Evolutionary conservation across 2,888 invertebrate genomes (phyloP), one percentile per base, ranked within the genome.

Genomic region (Bursaphelenchus okinawaensis): DNA sequence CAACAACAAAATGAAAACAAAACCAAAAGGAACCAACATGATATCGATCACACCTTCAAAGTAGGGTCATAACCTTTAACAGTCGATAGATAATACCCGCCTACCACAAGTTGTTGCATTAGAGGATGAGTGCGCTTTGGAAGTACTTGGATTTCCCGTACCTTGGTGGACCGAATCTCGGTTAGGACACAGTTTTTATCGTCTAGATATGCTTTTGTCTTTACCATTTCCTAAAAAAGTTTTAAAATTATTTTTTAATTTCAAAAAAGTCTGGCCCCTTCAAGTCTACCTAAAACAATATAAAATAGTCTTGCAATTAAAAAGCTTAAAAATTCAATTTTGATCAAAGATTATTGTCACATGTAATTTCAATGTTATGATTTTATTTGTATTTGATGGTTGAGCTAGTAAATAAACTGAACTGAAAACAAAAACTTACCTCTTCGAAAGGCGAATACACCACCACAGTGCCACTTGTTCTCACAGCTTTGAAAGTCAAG

Each of bases 51-150:
- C 40, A 40, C 40, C 6, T 40, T 12, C n/a, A n/a, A n/a, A n/a
- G 12, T 40, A 3, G 58, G 24, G 85, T 26, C 51, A 19, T 24
- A 59, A 16, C 40, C 84, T 62, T 83, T 84, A 20, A 84, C 85
- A 26, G 90, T 94, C 70, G 89, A 89, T 71, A 96, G 85, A 68
- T 96, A 84, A 84, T 89, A 95, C 0, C 96, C 96, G 80, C 94
- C 91, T 66, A 88, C 88, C 55, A 89, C 89, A 82, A 89, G 90
- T 90, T 93, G 95, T 76, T 88, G 88, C 31, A 95, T 92, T 82
- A 91, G 89, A 0, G 96, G 96, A 86, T 96, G 96, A 20, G 95
- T 95, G 83, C 96, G 75, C 63, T 82, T 79, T 0, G 84, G 84
- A 19, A 86, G 69, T 67, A 87, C 85, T 68, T 76, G 76, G 28